Evolutionary conservation across 2,113 vertebrate genomes (phyloP).

Genomic region (Labeo rohita): DNA sequence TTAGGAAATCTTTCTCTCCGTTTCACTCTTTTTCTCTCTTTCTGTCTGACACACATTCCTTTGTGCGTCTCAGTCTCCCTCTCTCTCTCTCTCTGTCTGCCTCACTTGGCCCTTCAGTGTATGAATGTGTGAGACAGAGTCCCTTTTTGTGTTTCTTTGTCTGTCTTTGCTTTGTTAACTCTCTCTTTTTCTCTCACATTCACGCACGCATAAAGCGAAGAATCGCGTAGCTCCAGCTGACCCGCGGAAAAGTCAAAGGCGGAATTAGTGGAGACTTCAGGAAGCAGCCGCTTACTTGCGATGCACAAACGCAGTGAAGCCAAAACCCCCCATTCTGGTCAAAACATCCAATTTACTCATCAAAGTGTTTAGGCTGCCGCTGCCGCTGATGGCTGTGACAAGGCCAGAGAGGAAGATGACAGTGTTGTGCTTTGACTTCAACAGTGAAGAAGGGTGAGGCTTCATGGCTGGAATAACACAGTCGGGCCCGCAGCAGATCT

Average conservation of each 20-base stretch:
- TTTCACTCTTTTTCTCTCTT: neutral
- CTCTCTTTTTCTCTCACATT: constrained; percentile 6
- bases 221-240: neutral
- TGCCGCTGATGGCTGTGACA: constrained; percentile 26
- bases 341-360: constrained; percentile 46
- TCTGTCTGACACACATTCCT: constrained; percentile 13
- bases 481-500: neutral
- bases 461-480: constrained; percentile 25
- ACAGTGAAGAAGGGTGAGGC: constrained; percentile 13
- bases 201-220: neutral
- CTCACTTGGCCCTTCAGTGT: neutral
- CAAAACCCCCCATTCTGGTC: constrained; percentile 30
- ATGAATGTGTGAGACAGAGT: constrained; percentile 14
- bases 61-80: constrained; percentile 16
- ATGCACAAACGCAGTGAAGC: constrained; percentile 23
- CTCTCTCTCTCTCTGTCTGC: neutral
- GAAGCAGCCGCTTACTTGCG: constrained; percentile 37
- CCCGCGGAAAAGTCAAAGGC: constrained; percentile 24
- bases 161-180: constrained; percentile 19
- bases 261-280: constrained; percentile 36
- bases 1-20: constrained; percentile 12
- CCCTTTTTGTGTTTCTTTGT: constrained; percentile 28
- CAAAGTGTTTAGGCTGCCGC: constrained; percentile 24
- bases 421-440: constrained; percentile 13
- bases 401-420: constrained; percentile 25